Evolutionary conservation across 2,797 vertebrate genomes (phyloP).

Genomic region (Heteromormyrus szaboi): DNA sequence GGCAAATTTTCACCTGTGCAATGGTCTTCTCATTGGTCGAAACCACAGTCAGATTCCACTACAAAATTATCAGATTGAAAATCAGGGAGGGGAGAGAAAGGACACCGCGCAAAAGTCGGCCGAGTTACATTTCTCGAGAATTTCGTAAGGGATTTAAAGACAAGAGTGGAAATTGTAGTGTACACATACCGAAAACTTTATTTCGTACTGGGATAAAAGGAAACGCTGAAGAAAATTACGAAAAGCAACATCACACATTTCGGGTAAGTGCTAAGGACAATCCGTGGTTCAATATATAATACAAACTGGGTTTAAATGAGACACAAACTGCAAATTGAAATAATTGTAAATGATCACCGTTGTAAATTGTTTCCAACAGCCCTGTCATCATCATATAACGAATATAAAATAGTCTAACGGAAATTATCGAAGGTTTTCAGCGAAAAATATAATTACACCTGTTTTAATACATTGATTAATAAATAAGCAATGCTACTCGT

Average conservation of each 20-base stretch:
- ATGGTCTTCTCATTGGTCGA: constrained; percentile 58
- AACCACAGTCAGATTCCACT: constrained; percentile 67
- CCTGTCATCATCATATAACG: not conserved
- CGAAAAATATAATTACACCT: not conserved
- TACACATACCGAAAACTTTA: not conserved
- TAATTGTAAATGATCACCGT: not conserved
- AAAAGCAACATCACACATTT: not conserved
- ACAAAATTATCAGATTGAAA: constrained; percentile 70
- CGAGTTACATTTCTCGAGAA: constrained; percentile 43
- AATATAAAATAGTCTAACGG: not conserved
- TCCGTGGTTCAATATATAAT: not conserved
- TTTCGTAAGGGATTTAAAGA: constrained; percentile 50
- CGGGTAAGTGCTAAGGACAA: constrained; percentile 5
- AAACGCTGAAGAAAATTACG: not conserved
- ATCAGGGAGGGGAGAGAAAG: constrained; percentile 64
- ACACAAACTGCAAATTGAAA: not conserved
- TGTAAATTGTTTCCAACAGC: not conserved
- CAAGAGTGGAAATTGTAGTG: not conserved
- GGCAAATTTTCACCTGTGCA: constrained; percentile 55
- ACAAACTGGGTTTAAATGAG: not conserved
- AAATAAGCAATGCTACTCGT: not conserved
- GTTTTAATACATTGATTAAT: not conserved
- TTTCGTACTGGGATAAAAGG: not conserved
- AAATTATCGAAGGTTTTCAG: not conserved
- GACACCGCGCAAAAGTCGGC: constrained; percentile 37